Evolutionary conservation across 35 echinoderm and acorn worm genomes (phyloP).

Genomic region (Apostichopus californicus): DNA sequence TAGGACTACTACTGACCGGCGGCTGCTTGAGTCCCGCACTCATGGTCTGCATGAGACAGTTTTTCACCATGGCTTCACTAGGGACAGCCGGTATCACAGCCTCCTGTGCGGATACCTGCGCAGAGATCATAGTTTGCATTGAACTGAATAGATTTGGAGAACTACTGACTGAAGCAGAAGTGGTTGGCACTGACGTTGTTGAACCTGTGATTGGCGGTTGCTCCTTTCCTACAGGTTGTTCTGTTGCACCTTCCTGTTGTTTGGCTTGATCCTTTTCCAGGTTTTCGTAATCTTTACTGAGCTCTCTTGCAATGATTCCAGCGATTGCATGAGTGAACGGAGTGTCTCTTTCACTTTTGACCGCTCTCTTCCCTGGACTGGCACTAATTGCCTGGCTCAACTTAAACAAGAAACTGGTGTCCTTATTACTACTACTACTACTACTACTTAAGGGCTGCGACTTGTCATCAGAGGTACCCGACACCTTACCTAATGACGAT

Average conservation of each 20-base stretch:
- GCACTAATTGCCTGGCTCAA: conserved; percentile 49
- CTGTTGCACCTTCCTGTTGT: not conserved
- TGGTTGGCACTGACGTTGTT: not conserved
- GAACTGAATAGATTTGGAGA: conserved; percentile 22
- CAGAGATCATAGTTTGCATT: conserved; percentile 2
- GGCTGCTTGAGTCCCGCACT: conserved; percentile 3
- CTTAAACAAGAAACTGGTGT: conserved; percentile 44
- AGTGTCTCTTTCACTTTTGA: conserved; percentile 50
- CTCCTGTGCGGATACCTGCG: conserved; percentile 23
- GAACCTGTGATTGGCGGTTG: not conserved
- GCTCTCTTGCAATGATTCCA: conserved; percentile 71
- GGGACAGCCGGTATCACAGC: conserved; percentile 47
- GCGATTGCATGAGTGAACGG: conserved; percentile 67
- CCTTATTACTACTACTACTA: not conserved
- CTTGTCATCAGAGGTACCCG: not conserved
- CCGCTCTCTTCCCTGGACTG: conserved; percentile 22
- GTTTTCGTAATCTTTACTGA: conserved; percentile 61
- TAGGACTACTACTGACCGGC: not conserved
- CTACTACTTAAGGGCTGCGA: not conserved
- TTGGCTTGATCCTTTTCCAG: not conserved
- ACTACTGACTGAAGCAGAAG: not conserved
- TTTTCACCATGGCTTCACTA: conserved; percentile 45
- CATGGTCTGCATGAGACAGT: conserved; percentile 32
- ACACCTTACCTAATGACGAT: not conserved
- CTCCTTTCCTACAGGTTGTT: not conserved